Evolutionary conservation across 2,113 vertebrate species (phyloP), one percentile per base, ranked within the genome.

Genomic region (Sardina pilchardus): DNA sequence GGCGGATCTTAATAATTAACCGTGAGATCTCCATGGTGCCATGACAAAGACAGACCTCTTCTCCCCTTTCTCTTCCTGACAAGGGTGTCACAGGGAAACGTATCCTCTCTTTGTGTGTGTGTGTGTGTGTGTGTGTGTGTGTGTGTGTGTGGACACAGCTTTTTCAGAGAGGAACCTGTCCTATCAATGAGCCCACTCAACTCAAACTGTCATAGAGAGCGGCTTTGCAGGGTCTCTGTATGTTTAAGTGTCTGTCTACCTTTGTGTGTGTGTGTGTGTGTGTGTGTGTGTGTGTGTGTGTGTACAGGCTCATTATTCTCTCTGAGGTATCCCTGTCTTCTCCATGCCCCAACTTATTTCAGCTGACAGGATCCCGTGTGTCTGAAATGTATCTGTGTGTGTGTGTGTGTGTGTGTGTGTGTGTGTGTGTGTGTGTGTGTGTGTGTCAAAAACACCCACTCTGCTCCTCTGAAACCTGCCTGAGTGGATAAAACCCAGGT

Each of bases 1-100:
- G 82, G 75, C n/a, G 48, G 30, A 45, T 87, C 63, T 83, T 56
- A 83, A 83, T 83, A 81, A 85, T 87, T 83, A 83, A 34, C 83
- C n/a, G 47, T 10, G 8, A 45, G 67, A 16, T 6, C 17, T 34
- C 39, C n/a, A 21, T 81, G 85, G 81, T 63, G 81, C 50, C 50
- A 34, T 82, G 16, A 45, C 12, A 7, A 21, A 47, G 50, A 63
- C 56, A 63, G 56, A 63, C 56, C 21, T 9, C 21, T 8, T 4
- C 24, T 63, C 78, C 43, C 9, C 21, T 63, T 56, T 19, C 50
- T 12, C 17, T 56, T 21, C 5, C 6, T 63, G 56, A 63, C 24
- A 63, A 63, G 21, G 56, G 21, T 84, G 82, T 81, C 75, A 84
- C 81, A 85, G 34, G 56, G 34, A 7, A n/a, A 63, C 56, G 24